Evolutionary conservation across 2,113 vertebrate genomes (phyloP), one percentile per base, ranked within the genome.

Genomic region (Propithecus coquereli): DNA sequence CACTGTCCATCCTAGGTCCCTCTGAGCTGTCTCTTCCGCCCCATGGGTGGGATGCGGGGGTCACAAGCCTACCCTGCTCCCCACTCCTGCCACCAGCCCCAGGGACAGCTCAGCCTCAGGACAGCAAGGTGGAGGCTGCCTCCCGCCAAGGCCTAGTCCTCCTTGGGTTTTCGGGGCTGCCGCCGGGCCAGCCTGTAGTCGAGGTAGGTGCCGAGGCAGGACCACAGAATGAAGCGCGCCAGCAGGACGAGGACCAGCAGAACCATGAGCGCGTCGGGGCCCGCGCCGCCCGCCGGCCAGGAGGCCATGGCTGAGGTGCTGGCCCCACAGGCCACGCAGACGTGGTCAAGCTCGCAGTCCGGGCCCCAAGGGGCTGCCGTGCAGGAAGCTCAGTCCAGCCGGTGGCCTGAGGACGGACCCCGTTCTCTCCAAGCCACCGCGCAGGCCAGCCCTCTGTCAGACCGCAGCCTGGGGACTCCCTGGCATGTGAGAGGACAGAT

Each of bases 211-310:
- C 97, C 98, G 1, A 99, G 97, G 87, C 98, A 99, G 94, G 98
- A 98, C 99, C 99, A 99, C 80, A 99, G 90, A 74, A 99, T 20
- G 95, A 99, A 98, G 34, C 98, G 98, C 1, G 97, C 97, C 52
- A 99, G 96, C 95, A 99, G 96, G 95, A 99, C 97, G 68, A 98
- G 30, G 40, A 98, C 97, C 47, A 99, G 83, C 50, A 99, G 97
- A 95, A 96, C 63, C 98, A 99, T 32, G 95, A 99, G 98, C n/a
- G 98, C 96, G 68, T 90, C 96, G 1, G 99, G 97, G 96, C 98
- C 98, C 95, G 94, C 87, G 82, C 97, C 88, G 0, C 12, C 94
- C 34, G 12, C 87, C 0, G 14, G 1, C 96, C 96, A 74, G 65
- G 63, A 52, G 88, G 66, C 66, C 97, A 97, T 97, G 87, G 84